These are phyloP conservation scores for Bombus turneri DNA, from an alignment of 1,140 invertebrate genomes.

Conservation along the genomic window DNA sequence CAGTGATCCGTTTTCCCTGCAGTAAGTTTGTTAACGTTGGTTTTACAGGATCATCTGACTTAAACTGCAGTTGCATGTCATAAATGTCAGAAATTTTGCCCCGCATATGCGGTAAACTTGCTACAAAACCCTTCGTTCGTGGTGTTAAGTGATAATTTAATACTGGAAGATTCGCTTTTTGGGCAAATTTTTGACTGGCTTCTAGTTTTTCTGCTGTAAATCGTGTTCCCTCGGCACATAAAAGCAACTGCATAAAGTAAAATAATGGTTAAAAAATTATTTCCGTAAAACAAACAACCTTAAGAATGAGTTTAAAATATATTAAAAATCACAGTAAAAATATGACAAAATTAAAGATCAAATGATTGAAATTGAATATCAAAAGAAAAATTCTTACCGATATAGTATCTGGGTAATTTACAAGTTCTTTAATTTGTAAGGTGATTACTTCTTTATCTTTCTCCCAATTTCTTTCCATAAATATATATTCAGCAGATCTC, in stretches of 20 bases:
- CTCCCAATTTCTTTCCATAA: slow-evolving; percentile 95
- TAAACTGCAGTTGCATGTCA: slow-evolving; percentile 92
- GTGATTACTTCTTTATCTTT: slow-evolving; percentile 93
- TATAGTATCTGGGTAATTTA: slow-evolving; percentile 93
- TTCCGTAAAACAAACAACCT: background rate
- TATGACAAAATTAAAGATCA: slow-evolving; percentile 14
- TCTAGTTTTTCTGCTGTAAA: slow-evolving; percentile 94
- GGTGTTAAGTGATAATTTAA: slow-evolving; percentile 96
- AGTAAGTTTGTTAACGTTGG: slow-evolving; percentile 92
- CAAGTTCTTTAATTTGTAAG: slow-evolving; percentile 90
- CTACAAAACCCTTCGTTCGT: slow-evolving; percentile 95
- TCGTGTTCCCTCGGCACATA: slow-evolving; percentile 97
- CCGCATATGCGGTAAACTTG: slow-evolving; percentile 88
- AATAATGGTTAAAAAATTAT: slow-evolving; percentile 45
- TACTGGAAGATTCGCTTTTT: slow-evolving; percentile 91
- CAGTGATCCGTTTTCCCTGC: slow-evolving; percentile 88
- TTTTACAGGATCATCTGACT: slow-evolving; percentile 84
- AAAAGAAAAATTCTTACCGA: slow-evolving; percentile 85
- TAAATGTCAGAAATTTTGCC: slow-evolving; percentile 92
- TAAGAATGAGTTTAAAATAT: background rate
- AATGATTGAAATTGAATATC: background rate
- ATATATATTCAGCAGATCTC: slow-evolving; percentile 96
- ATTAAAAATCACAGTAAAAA: background rate
- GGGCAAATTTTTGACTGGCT: slow-evolving; percentile 93
- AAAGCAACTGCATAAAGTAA: slow-evolving; percentile 85